These are phyloP conservation scores for Meandrusa payeni DNA, from an alignment of 2,888 invertebrate species.

Conservation along the genomic window DNA sequence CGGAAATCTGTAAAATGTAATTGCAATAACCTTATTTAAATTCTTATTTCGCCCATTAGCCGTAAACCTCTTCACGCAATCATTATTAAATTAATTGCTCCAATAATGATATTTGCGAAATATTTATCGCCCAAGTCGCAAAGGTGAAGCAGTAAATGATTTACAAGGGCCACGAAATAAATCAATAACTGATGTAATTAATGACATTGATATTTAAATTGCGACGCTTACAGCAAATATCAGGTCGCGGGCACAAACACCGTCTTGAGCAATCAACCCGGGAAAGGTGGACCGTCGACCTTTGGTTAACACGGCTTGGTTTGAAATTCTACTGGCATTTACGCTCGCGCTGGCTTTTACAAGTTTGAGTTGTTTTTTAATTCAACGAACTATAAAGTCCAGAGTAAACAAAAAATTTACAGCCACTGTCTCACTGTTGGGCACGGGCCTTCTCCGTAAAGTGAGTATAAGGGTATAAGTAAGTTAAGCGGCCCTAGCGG, in stretches of 20 bases:
- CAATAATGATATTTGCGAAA: slow-evolving; percentile 17
- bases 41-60: slow-evolving; percentile 2
- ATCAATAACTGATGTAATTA: slow-evolving; percentile 23
- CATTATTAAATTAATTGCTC: slow-evolving; percentile 17
- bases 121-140: slow-evolving; percentile 7
- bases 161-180: slow-evolving; percentile 17
- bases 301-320: slow-evolving; percentile 3
- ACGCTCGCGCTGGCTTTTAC: background rate
- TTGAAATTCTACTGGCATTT: slow-evolving; percentile 18
- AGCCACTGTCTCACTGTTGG: too few species aligned
- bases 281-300: slow-evolving; percentile 19
- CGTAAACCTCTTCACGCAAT: slow-evolving; percentile 3
- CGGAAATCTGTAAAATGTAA: too few species aligned
- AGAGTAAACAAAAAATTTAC: too few species aligned
- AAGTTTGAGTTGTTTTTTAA: too few species aligned
- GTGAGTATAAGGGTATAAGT: too few species aligned
- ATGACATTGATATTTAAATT: slow-evolving; percentile 24
- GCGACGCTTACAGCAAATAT: slow-evolving; percentile 19
- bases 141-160: slow-evolving; percentile 18
- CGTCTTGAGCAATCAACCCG: slow-evolving; percentile 18
- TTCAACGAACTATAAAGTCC: too few species aligned
- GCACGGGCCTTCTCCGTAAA: too few species aligned
- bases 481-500: too few species aligned
- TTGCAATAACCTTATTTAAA: too few species aligned
- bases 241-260: slow-evolving; percentile 19